Evolutionary conservation across 2,113 vertebrate genomes (phyloP), one percentile per base, ranked within the genome.

Genomic region (Toxotes jaculatrix): DNA sequence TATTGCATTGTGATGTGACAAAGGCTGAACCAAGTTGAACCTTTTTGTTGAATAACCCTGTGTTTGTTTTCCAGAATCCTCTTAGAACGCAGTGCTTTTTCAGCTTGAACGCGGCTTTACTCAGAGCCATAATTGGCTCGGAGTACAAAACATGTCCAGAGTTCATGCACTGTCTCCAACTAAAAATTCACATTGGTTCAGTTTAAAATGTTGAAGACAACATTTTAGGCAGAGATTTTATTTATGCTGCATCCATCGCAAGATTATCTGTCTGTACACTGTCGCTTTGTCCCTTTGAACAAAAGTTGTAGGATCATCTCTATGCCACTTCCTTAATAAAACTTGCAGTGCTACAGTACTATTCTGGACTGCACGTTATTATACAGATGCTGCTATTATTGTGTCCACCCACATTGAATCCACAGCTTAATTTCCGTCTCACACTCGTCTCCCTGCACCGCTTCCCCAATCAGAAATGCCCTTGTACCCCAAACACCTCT

Each of bases 401-500:
- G 38, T 56, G 43, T 57, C 75, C 64, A 66, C 71, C 68, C 68
- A 65, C 72, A 49, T 38, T n/a, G 6, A 23, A 19, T 16, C 31
- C 42, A 60, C 49, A 7, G 61, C 55, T 63, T 27, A 4, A 16
- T 43, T 38, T 45, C 36, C n/a, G 36, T 47, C 56, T 83, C 67
- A 36, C 51, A 14, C 56, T 67, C 23, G 5, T 5, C 14, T 45
- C 61, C 14, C 56, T 17, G 16, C 32, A 3, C 57, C 19, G 13
- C 49, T 32, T 42, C 45, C 70, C 38, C 36, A 11, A 81, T 84
- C 70, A 75, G 69, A 86, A 82, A 62, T 55, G 61, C 80, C 70
- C 51, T 78, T 77, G 72, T 63, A 68, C 75, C 53, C n/a, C 23
- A 56, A 79, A 64, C 82, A 66, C 59, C 74, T 75, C 71, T 74